These are phyloP conservation scores for Umimayanthus chanpuru DNA, from an alignment of 92 coral and sea anemone species.

Conservation along the genomic window DNA sequence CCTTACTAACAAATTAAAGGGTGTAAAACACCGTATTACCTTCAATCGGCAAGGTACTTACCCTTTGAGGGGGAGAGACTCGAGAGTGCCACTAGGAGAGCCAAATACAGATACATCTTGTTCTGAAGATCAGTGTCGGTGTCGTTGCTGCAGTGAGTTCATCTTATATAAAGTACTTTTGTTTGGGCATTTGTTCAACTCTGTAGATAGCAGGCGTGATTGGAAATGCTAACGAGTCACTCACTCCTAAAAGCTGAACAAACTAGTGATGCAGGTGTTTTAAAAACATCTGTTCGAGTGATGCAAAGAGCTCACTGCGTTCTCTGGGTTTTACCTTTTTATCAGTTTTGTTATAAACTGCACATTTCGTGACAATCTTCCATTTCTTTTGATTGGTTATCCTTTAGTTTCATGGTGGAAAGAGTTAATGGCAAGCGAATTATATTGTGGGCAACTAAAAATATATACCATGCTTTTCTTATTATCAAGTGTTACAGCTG, in stretches of 20 bases:
- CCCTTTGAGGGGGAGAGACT: constrained; percentile 4
- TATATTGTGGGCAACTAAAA: background rate
- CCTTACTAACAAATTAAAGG: background rate
- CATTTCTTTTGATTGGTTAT: background rate
- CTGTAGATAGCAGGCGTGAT: background rate
- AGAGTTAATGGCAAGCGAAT: no score
- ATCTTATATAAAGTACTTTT: background rate
- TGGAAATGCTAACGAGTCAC: constrained; percentile 19
- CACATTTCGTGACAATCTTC: no score
- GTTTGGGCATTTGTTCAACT: constrained; percentile 13
- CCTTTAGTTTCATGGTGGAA: background rate
- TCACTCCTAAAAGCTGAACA: background rate
- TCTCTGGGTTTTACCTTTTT: background rate
- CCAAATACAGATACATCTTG: background rate
- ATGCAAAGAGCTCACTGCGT: background rate
- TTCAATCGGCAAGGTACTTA: background rate
- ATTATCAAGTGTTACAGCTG: no score
- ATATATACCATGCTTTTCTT: no score
- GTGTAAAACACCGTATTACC: background rate
- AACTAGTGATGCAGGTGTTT: background rate
- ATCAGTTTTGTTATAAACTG: no score
- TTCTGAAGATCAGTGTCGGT: background rate
- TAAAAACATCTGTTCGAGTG: background rate
- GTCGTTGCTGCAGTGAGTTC: background rate
- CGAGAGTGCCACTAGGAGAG: background rate